Evolutionary conservation across 2,797 vertebrate genomes (phyloP).

Genomic region (Sebastes nivosus): DNA sequence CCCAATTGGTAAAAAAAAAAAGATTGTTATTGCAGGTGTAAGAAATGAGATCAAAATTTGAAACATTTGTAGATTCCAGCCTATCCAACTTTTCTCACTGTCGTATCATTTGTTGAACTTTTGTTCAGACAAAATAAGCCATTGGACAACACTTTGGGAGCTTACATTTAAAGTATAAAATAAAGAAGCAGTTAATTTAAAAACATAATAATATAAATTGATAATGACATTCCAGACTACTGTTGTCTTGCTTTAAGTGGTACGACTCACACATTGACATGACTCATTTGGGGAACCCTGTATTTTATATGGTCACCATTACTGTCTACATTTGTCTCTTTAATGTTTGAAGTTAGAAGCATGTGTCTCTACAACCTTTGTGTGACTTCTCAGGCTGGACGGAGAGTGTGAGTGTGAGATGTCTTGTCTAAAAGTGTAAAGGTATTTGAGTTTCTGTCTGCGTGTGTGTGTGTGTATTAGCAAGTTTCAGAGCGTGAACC

Average conservation of each 20-base stretch:
- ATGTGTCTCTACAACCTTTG: slow-evolving; percentile 11
- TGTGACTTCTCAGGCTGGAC: neutral
- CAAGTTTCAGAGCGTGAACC: slow-evolving; percentile 40
- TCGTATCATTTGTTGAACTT: neutral
- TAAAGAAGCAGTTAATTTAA: neutral
- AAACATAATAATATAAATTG: neutral
- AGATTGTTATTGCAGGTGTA: neutral
- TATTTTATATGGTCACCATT: slow-evolving; percentile 18
- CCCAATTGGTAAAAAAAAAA: neutral
- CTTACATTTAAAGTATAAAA: neutral
- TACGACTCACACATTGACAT: neutral
- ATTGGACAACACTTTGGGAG: neutral
- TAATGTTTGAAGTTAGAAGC: slow-evolving; percentile 39
- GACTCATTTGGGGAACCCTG: neutral
- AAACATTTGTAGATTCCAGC: neutral
- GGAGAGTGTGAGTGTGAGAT: neutral
- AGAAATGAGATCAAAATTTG: neutral
- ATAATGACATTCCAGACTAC: neutral
- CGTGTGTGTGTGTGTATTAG: slow-evolving; percentile 31
- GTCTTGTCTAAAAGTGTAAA: slow-evolving; percentile 25
- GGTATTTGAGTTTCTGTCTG: slow-evolving; percentile 14
- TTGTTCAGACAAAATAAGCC: neutral
- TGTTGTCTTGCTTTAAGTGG: neutral
- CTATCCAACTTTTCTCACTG: neutral
- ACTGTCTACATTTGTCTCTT: slow-evolving; percentile 28